phyloP scores from a whole-genome alignment of 1,140 invertebrate species.

The honey bee (Apis mellifera) region DNA sequence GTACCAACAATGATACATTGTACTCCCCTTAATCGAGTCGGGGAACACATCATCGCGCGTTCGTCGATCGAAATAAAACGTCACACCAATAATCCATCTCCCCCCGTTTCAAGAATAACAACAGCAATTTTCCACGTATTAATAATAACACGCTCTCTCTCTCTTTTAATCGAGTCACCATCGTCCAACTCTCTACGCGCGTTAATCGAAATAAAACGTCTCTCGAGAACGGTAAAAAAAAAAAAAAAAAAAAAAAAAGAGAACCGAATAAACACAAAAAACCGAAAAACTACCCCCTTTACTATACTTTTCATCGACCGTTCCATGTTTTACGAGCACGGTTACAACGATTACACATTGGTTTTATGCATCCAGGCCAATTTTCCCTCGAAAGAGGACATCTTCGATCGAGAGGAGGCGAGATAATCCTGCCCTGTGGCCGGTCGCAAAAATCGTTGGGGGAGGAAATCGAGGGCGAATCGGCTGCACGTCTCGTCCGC shows the following conservation, averaged over 20 bases:
- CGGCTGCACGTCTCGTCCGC: neutral
- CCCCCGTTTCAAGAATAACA: too few relatives aligned
- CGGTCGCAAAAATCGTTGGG: slow-evolving; percentile 30
- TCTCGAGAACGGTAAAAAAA: too few relatives aligned
- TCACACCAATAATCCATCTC: neutral
- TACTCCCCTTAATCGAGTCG: neutral
- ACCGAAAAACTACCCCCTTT: too few relatives aligned
- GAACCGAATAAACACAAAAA: neutral
- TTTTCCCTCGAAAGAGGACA: slow-evolving; percentile 8
- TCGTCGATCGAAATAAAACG: neutral
- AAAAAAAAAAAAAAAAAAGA: neutral
- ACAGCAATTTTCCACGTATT: too few relatives aligned
- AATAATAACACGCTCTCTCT: too few relatives aligned
- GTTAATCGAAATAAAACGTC: too few relatives aligned
- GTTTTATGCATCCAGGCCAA: neutral
- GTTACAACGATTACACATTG: neutral
- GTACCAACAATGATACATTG: too few relatives aligned
- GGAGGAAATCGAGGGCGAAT: slow-evolving; percentile 27
- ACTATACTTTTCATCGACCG: neutral
- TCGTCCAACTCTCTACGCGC: too few relatives aligned
- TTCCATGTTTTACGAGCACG: slow-evolving; percentile 2
- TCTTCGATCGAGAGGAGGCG: neutral
- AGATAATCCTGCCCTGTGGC: too few relatives aligned
- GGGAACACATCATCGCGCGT: neutral
- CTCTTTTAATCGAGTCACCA: too few relatives aligned